Percentiles rank a stretch among this genome's conserved stretches.
Evolutionary conservation across 2,113 vertebrate species (phyloP).

Genomic region (Cavia aperea): DNA sequence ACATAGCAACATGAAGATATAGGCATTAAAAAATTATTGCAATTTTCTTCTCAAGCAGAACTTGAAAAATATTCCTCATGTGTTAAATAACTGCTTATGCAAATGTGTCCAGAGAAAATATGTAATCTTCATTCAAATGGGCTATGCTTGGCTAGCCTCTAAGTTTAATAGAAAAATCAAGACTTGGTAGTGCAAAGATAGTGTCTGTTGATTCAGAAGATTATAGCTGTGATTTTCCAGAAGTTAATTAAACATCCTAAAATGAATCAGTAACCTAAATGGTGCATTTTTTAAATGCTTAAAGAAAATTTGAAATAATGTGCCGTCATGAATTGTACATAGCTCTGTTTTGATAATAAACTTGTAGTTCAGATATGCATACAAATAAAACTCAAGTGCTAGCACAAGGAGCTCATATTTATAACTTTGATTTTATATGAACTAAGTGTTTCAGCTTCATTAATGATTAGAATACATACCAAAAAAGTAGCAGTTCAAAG

Average conservation of each 20-base stretch:
- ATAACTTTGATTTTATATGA: conserved; percentile 48
- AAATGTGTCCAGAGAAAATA: conserved; percentile 67
- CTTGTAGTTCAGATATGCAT: conserved; percentile 14
- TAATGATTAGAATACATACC: not conserved
- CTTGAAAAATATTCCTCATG: conserved; percentile 56
- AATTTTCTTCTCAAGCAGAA: conserved; percentile 45
- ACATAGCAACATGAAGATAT: not conserved
- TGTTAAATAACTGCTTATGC: conserved; percentile 53
- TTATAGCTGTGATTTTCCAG: conserved; percentile 53
- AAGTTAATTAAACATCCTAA: conserved; percentile 54
- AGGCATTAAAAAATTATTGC: conserved; percentile 47
- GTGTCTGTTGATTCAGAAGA: conserved; percentile 60
- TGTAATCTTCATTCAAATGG: conserved; percentile 67
- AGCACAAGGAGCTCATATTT: conserved; percentile 14
- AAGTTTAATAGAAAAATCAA: conserved; percentile 69
- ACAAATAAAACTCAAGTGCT: conserved; percentile 45
- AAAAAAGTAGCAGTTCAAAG: conserved; percentile 34
- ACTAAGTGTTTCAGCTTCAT: not conserved
- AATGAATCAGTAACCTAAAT: conserved; percentile 50
- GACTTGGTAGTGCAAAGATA: conserved; percentile 57
- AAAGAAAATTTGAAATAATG: conserved; percentile 49
- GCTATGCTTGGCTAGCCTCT: conserved; percentile 65
- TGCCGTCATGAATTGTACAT: conserved; percentile 50
- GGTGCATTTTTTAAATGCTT: conserved; percentile 44
- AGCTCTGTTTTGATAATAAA: conserved; percentile 62